phyloP scores from a whole-genome alignment of 2,888 invertebrate genomes.

The Tenodera sinensis region DNA sequence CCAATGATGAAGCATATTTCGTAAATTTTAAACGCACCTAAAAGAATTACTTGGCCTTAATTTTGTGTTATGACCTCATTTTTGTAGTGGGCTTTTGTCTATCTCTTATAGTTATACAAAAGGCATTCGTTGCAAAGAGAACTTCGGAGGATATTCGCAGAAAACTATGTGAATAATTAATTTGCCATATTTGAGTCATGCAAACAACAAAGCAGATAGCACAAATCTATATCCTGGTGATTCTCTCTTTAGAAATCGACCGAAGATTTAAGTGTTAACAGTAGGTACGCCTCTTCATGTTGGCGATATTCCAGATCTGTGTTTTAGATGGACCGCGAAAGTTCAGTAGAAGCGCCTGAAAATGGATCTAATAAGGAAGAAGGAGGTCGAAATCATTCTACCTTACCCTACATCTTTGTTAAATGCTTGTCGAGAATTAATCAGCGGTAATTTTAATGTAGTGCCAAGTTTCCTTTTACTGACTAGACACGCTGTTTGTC shows the following conservation, averaged over 20 bases:
- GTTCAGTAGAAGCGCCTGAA: neutral
- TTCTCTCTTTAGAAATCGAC: neutral
- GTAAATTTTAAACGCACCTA: no score
- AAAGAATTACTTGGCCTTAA: no score
- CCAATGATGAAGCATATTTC: no score
- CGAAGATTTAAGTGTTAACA: neutral
- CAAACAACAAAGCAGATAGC: no score
- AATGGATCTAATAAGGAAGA: neutral
- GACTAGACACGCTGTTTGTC: neutral
- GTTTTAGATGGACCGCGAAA: neutral
- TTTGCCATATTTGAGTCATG: no score
- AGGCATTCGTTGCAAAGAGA: no score
- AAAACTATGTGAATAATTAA: no score
- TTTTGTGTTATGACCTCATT: no score
- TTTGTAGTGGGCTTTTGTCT: no score
- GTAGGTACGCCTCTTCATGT: neutral
- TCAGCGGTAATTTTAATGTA: neutral
- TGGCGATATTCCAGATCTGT: neutral
- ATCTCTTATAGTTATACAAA: no score
- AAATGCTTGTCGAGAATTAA: neutral
- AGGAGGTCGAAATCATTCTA: neutral
- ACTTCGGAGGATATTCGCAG: no score
- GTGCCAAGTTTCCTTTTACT: neutral
- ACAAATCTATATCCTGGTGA: no score
- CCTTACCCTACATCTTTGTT: neutral